These are phyloP conservation scores for Yponomeuta plumbellus DNA, from an alignment of 2,888 invertebrate genomes.

Conservation along the genomic window DNA sequence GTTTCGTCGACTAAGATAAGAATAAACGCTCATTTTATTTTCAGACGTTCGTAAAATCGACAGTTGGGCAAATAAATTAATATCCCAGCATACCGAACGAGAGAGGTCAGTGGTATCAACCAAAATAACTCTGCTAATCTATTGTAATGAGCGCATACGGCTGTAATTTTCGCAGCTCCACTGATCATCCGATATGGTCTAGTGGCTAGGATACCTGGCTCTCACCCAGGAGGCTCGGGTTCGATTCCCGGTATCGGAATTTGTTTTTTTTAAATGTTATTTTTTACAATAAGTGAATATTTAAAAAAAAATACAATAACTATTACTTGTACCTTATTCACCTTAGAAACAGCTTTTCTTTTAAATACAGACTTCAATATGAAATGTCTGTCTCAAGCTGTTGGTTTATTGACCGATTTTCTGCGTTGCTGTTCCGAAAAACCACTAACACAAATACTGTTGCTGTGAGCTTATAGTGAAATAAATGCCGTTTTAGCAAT, in stretches of 20 bases:
- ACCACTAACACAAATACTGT: too few relatives aligned
- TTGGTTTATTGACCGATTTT: too few relatives aligned
- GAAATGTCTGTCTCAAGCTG: too few relatives aligned
- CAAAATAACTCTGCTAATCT: not conserved
- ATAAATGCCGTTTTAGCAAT: too few relatives aligned
- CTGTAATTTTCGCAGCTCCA: not conserved
- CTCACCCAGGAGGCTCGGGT: slow-evolving; percentile 64
- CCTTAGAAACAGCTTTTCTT: too few relatives aligned
- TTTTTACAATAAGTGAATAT: not conserved
- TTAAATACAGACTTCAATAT: too few relatives aligned
- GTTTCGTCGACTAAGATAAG: not conserved
- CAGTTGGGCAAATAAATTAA: not conserved
- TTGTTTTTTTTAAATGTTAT: not conserved
- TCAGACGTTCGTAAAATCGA: not conserved
- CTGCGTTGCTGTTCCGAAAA: too few relatives aligned
- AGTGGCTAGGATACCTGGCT: slow-evolving; percentile 70
- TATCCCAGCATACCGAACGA: not conserved
- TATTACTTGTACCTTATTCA: too few relatives aligned
- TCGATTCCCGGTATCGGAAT: slow-evolving; percentile 54
- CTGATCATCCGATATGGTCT: slow-evolving; percentile 61
- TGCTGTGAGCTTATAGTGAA: too few relatives aligned
- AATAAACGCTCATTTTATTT: not conserved
- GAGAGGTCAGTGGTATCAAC: not conserved
- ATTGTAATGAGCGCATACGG: not conserved
- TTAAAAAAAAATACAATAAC: not conserved